Evolutionary conservation across 2,113 vertebrate species (phyloP).

Genomic region (Vombatus ursinus): DNA sequence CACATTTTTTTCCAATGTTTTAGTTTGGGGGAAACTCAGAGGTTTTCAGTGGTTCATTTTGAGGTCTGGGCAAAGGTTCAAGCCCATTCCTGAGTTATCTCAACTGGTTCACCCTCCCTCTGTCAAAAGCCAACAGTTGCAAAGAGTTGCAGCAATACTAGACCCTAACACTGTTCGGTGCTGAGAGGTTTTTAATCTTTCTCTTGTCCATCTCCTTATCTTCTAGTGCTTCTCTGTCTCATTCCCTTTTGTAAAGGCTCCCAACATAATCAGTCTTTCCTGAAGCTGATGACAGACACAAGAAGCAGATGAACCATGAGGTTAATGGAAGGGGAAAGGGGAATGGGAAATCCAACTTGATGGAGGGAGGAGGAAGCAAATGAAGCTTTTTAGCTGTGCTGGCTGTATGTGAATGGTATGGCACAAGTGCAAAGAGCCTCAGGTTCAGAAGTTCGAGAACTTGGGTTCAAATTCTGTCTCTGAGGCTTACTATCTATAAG

Average conservation of each 20-base stretch:
- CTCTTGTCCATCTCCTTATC: conserved; percentile 72
- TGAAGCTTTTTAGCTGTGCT: neutral
- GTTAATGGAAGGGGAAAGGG: conserved; percentile 68
- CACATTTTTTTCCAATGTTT: conserved; percentile 74
- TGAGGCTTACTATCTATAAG: neutral
- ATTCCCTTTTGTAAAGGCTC: conserved; percentile 74
- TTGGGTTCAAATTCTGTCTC: neutral
- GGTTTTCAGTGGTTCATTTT: conserved; percentile 73
- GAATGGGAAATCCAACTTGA: conserved; percentile 18
- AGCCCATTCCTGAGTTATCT: conserved; percentile 81
- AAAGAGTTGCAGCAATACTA: conserved; percentile 55
- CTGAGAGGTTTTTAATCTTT: conserved; percentile 72
- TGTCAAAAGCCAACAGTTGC: conserved; percentile 61
- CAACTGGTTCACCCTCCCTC: conserved; percentile 75
- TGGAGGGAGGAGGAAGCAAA: conserved; percentile 28
- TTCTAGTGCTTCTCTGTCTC: conserved; percentile 74
- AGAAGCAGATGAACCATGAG: conserved; percentile 69
- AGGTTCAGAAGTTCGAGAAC: neutral
- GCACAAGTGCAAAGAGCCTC: neutral
- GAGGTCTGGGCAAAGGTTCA: conserved; percentile 79
- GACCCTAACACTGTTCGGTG: conserved; percentile 50
- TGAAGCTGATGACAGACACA: conserved; percentile 73
- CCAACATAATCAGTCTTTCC: conserved; percentile 68
- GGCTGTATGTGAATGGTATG: neutral
- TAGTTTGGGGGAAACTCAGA: conserved; percentile 70